Conservation (phyloP, 2,113 vertebrate genomes). For the Callipepla californica region DNA sequence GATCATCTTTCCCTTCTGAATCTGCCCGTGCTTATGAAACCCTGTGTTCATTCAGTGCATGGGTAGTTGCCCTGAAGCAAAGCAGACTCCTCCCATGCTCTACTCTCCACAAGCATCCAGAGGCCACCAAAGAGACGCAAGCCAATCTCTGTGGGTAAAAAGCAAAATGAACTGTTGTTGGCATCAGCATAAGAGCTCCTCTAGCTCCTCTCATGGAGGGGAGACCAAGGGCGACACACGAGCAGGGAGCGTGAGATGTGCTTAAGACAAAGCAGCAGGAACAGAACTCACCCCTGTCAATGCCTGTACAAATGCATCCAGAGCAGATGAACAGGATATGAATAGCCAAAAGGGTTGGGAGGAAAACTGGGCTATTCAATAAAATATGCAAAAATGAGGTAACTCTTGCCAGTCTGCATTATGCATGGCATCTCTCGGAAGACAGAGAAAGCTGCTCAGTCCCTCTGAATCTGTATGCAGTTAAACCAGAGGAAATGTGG, state of each 20-base stretch:
- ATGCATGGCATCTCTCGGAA: fast-evolving
- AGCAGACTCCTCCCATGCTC: neutral
- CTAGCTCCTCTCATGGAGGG: neutral
- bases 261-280: neutral
- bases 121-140: neutral
- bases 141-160: neutral
- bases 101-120: neutral
- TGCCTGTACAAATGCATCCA: neutral
- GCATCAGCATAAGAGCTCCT: neutral
- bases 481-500: neutral
- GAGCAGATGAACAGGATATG: neutral
- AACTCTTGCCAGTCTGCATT: neutral
- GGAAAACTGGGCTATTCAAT: neutral
- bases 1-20: neutral
- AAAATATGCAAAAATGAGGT: neutral
- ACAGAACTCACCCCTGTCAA: neutral
- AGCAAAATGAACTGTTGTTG: neutral
- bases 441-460: neutral
- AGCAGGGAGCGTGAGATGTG: fast-evolving
- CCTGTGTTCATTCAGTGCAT: neutral
- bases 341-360: neutral
- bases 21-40: neutral
- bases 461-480: neutral
- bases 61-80: neutral
- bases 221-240: fast-evolving